Base-by-base conservation (phyloP, 2,797 vertebrate species). In the Meda fulgida region DNA sequence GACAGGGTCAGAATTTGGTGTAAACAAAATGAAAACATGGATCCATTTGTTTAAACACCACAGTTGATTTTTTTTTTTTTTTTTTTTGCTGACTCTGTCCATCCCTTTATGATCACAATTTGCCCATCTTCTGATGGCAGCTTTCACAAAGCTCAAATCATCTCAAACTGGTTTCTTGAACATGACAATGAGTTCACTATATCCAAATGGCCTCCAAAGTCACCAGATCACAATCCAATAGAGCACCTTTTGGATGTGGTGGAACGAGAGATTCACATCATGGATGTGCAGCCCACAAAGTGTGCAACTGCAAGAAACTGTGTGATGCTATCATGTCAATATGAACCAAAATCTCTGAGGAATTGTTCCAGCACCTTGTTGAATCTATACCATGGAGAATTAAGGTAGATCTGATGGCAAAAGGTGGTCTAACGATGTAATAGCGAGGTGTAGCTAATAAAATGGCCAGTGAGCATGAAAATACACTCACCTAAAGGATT, bases 1-100 rank as follows among this genome's bases (percentile, higher is more conserved):
- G 13, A 85, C 38, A 80, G 78, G 78, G 63, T 78, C 71, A 88
- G 72, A 88, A 88, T 87, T 84, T 85, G 83, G 72, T 21, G 34
- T 84, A 87, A 88, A 87, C 77, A 81, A 87, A 5, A 36, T 36
- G 36, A 36, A 36, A 36, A 0, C 36, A 36, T 36, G 36, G 5
- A 87, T 89, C 83, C 70, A n/a, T n/a, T n/a, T n/a, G 46, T 48
- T 43, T 43, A 43, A 43, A 43, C 40, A 11, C 3, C 40, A 40
- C 9, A 11, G 40, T 9, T 43, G 40, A 10, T 43, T 43, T 43
- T 43, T 40, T 10, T 0, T 40, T 3, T 40, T 40, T 11, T 11
- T 43, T 10, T 10, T 10, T 10, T 40, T 11, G 10, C 40, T 43
- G 40, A 43, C 40, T 3, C 40, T 43, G 3, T 43, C 40, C 10